Conservation (phyloP, 2,113 vertebrate genomes). For the Micromys minutus region DNA sequence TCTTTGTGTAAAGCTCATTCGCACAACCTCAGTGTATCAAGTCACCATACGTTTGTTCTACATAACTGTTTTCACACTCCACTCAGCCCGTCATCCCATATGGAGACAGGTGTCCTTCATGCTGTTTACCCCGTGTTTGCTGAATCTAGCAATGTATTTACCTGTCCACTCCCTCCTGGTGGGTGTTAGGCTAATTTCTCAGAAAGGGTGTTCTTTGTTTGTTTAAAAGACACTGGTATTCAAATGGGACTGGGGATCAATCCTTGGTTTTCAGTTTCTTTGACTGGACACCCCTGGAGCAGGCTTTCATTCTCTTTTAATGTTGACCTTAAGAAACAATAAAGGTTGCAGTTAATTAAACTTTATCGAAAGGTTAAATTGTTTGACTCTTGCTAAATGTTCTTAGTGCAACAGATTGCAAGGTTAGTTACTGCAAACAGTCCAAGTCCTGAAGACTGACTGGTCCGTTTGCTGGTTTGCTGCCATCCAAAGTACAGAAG, state of each 20-base stretch:
- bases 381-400: slow-evolving; percentile 1
- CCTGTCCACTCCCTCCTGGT: background rate
- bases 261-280: background rate
- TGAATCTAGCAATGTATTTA: background rate
- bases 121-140: background rate
- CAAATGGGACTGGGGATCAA: background rate
- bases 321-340: background rate
- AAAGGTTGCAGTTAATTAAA: slow-evolving; percentile 25
- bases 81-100: background rate
- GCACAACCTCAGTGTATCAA: background rate
- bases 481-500: background rate
- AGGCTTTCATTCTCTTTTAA: background rate
- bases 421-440: background rate
- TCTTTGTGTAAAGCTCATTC: background rate
- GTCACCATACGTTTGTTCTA: background rate
- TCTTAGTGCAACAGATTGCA: slow-evolving; percentile 9
- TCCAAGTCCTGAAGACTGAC: too few relatives aligned
- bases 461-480: background rate
- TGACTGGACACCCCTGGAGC: background rate
- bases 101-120: background rate
- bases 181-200: background rate
- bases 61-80: background rate
- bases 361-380: slow-evolving; percentile 17
- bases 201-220: background rate
- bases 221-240: background rate